Evolutionary conservation across 2,888 invertebrate species (phyloP).

Genomic region (Stenurella melanura): DNA sequence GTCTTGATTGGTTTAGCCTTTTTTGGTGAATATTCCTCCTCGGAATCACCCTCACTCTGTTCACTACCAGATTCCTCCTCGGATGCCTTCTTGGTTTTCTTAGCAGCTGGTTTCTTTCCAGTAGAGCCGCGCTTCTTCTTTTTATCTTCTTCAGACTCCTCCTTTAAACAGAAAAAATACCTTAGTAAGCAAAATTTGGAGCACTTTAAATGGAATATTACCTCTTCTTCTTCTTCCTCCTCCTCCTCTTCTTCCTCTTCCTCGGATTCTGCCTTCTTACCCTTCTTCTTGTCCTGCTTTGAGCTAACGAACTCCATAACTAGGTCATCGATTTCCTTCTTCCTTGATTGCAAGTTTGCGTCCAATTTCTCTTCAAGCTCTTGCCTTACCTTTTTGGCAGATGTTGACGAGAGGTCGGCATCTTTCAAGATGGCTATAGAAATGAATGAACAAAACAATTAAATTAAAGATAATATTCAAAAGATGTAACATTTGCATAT

Average conservation of each 20-base stretch:
- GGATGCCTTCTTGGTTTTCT: conserved; percentile 75
- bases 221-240: conserved; percentile 67
- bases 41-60: conserved; percentile 75
- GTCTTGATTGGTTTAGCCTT: conserved; percentile 75
- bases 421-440: conserved; percentile 87
- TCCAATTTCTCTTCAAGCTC: conserved; percentile 88
- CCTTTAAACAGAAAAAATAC: conserved; percentile 54
- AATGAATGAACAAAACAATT: too few species aligned
- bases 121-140: conserved; percentile 77
- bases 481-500: too few species aligned
- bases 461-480: too few species aligned
- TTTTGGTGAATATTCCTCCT: conserved; percentile 79
- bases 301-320: conserved; percentile 85
- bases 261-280: conserved; percentile 73
- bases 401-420: conserved; percentile 88
- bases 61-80: conserved; percentile 75
- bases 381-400: conserved; percentile 92
- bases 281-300: conserved; percentile 72
- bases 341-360: conserved; percentile 84
- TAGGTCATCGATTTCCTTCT: conserved; percentile 90
- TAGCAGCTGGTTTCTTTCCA: conserved; percentile 73
- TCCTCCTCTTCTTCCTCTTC: conserved; percentile 75
- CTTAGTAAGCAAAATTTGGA: background rate
- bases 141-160: conserved; percentile 74
- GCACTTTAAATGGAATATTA: conserved; percentile 28